phyloP scores from a whole-genome alignment of 2,797 vertebrate genomes.

The Staurois parvus region DNA sequence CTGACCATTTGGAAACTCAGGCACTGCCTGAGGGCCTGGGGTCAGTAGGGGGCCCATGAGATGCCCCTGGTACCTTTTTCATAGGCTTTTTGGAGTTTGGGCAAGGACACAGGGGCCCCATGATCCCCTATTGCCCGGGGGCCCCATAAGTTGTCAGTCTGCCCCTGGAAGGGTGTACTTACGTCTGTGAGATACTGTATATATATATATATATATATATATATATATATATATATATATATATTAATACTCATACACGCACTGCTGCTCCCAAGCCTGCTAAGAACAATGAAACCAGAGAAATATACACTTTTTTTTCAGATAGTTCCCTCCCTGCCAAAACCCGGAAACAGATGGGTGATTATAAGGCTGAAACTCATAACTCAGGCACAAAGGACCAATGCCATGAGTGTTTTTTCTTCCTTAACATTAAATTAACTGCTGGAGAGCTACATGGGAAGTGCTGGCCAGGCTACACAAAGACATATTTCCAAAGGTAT shows the following conservation, averaged over 20 bases:
- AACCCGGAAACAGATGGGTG: slow-evolving; percentile 60
- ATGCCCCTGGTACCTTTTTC: too few relatives aligned
- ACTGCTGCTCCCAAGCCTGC: background rate
- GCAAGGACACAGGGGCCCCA: too few relatives aligned
- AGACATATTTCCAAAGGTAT: slow-evolving; percentile 57
- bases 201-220: background rate
- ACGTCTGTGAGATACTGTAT: too few relatives aligned
- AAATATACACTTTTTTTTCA: slow-evolving; percentile 27
- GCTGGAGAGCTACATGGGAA: slow-evolving; percentile 48
- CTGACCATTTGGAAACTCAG: too few relatives aligned
- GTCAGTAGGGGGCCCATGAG: too few relatives aligned
- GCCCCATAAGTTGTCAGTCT: too few relatives aligned
- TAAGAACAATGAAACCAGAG: slow-evolving; percentile 39
- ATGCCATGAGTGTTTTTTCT: slow-evolving; percentile 26
- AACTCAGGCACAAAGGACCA: slow-evolving; percentile 41
- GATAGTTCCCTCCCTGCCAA: slow-evolving; percentile 44
- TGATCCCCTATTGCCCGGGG: too few relatives aligned
- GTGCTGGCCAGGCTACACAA: slow-evolving; percentile 49
- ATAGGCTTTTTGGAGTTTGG: too few relatives aligned
- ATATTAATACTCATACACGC: background rate
- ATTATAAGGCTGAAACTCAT: slow-evolving; percentile 41
- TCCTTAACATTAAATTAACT: slow-evolving; percentile 41
- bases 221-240: background rate
- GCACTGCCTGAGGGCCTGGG: too few relatives aligned
- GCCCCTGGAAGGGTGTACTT: too few relatives aligned